Evolutionary conservation across 2,797 vertebrate genomes (phyloP), one percentile per base, ranked within the genome.

Genomic region (Erithacus rubecula): DNA sequence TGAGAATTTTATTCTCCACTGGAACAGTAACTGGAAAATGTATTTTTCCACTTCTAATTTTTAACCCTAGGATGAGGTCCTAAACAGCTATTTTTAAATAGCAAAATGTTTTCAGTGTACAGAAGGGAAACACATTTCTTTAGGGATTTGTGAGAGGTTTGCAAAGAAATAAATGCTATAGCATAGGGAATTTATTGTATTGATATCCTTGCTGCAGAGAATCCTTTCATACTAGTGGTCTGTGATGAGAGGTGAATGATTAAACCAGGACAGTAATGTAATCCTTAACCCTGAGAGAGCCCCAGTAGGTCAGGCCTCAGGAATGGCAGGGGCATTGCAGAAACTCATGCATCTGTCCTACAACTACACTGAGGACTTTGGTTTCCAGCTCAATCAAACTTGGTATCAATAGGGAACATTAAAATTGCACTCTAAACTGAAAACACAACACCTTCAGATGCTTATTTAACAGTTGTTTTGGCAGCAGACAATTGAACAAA

Each of bases 391-490:
- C 58, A 41, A 23, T 75, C 67, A 56, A 67, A 87, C 24, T 62
- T 41, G 29, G 26, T 78, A 68, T 81, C 76, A 32, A 47, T 11
- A 88, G 60, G n/a, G 52, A 93, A 44, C 75, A 64, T 37, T 60
- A 83, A 83, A 70, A 71, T 49, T 56, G 46, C 74, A 75, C 62
- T 43, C 60, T 85, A 46, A 94, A 68, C 65, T 64, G 68, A 74
- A 96, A 95, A 52, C 43, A 87, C 52, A 80, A 7, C 71, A 59
- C 36, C 64, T 84, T 93, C 59, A 64, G 83, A 75, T 84, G 91
- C 87, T 95, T 90, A 91, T 83, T 94, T 95, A 96, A 83, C 65
- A 93, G 52, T 79, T 94, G 64, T 87, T 94, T 86, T 91, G 87
- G 78, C 91, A 93, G 67, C 49, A 71, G 34, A 43, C 47, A 87